These are phyloP conservation scores for Triplophysa siluroides DNA, from an alignment of 2,113 vertebrate genomes.

Conservation along the genomic window DNA sequence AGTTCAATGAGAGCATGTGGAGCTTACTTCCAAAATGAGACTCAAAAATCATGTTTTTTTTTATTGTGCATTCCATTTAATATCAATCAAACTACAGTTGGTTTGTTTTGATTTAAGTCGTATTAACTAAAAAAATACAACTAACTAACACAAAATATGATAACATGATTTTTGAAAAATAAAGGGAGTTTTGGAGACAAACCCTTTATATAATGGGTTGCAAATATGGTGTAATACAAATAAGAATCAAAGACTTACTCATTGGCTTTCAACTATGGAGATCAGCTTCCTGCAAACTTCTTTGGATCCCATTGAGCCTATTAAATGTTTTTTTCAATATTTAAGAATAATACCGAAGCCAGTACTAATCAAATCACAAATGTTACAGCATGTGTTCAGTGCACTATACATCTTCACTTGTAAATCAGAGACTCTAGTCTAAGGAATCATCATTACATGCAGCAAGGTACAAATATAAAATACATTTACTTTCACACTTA, in stretches of 20 bases:
- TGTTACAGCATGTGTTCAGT: slow-evolving; percentile 45
- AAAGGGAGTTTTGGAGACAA: too few species aligned
- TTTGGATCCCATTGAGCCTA: not conserved
- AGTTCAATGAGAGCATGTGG: not conserved
- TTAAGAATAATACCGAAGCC: not conserved
- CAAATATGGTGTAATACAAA: not conserved
- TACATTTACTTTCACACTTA: not conserved
- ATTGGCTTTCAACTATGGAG: not conserved
- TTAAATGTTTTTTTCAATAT: not conserved
- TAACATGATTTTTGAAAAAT: too few species aligned
- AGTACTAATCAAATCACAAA: not conserved
- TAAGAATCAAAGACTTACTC: not conserved
- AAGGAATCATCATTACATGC: slow-evolving; percentile 47
- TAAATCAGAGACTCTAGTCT: slow-evolving; percentile 62
- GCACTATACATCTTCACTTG: slow-evolving; percentile 53
- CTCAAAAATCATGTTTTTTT: too few species aligned
- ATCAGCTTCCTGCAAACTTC: not conserved
- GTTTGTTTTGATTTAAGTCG: too few species aligned
- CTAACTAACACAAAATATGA: too few species aligned
- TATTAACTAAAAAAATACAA: too few species aligned
- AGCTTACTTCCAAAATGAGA: too few species aligned
- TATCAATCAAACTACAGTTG: too few species aligned
- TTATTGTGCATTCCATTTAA: too few species aligned
- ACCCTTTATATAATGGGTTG: not conserved
- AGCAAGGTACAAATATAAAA: not conserved